Evolutionary conservation across 2,888 invertebrate species (phyloP).

Genomic region (Boloria selene): DNA sequence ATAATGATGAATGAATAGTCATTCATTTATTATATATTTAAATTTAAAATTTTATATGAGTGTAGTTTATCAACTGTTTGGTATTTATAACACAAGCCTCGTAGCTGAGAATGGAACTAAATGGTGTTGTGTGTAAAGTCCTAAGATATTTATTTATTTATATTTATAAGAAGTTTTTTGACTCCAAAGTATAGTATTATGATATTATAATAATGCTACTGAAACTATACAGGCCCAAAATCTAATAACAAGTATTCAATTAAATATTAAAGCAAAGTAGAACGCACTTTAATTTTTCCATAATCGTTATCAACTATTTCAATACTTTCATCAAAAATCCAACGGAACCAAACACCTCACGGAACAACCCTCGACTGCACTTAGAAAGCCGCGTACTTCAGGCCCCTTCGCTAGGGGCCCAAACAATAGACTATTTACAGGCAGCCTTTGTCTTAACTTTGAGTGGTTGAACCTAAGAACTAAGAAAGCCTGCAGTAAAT

Average conservation of each 20-base stretch:
- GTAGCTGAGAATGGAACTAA: no score
- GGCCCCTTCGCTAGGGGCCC: slow-evolving; percentile 53
- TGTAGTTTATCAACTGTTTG: no score
- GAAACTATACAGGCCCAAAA: neutral
- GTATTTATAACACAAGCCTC: no score
- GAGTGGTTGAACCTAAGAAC: slow-evolving; percentile 47
- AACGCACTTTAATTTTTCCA: slow-evolving; percentile 10
- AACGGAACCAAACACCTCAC: slow-evolving; percentile 39
- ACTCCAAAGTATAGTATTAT: no score
- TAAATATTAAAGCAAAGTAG: no score
- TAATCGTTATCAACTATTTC: slow-evolving; percentile 27
- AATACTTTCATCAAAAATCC: slow-evolving; percentile 39
- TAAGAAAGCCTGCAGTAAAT: slow-evolving; percentile 42
- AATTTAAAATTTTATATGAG: no score
- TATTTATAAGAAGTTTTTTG: no score
- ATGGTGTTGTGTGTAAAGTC: no score
- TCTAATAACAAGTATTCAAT: no score
- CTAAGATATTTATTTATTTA: no score
- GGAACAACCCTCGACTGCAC: slow-evolving; percentile 43
- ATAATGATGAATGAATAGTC: no score
- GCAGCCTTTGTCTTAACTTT: slow-evolving; percentile 63
- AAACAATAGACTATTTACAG: slow-evolving; percentile 74
- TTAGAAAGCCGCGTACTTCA: slow-evolving; percentile 60
- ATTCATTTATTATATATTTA: no score
- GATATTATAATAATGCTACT: neutral